Base-by-base conservation (phyloP, 2,888 invertebrate species). In the Euclidia mi region DNA sequence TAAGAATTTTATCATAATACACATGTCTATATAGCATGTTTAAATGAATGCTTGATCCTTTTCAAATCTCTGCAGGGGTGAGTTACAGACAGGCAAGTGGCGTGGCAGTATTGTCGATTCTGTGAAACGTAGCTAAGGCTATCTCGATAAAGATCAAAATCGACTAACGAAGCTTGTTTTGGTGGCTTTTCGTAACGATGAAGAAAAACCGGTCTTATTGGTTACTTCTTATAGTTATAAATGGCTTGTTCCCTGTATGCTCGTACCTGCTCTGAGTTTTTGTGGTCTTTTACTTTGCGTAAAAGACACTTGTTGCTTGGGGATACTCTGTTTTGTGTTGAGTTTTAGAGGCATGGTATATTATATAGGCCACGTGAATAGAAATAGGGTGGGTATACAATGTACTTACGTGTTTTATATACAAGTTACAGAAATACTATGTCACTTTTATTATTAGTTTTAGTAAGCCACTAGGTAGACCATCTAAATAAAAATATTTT, bases 241-340 rank as follows among this genome's bases (percentile, higher is more conserved):
- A 89, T 90, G 83, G 87, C 77, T 81, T 82, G 85, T 73, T 65
- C 71, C 71, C 77, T 70, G 70, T 65, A 65, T 76, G 78, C 72
- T 81, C 89, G n/a, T 92, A 92, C 93, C 94, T 94, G 92, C 90
- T 87, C 80, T 63, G 60, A 77, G 87, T 89, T 92, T 92, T 92
- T 92, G 88, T 92, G 84, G 79, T 90, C 82, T 90, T 88, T 90
- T 90, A 84, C 87, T 87, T 90, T 87, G 88, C 89, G 87, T 87
- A 87, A 87, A 87, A 88, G 85, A 88, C 93, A 93, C 93, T 94
- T 94, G 92, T 92, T 91, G 91, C 88, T 88, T 80, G 79, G 89
- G 90, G 88, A 86, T 87, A 87, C 78, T 84, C 79, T 82, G 81
- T 81, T 85, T 85, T 83, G 79, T 79, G 79, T 82, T 82, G 75